Conservation (phyloP, 1,140 invertebrate genomes). For the Megalonaias nervosa region DNA sequence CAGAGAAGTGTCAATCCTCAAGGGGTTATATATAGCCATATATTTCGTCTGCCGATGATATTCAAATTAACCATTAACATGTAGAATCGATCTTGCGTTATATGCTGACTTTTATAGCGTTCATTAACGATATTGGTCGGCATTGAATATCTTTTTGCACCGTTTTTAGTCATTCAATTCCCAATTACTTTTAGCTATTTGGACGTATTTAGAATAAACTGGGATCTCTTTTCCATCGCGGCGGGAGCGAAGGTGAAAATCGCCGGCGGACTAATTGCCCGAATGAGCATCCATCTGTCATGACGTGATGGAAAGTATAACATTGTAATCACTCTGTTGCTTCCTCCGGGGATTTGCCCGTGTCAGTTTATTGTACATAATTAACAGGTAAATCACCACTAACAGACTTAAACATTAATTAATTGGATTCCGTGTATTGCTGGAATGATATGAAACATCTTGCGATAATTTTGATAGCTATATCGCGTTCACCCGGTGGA, state of each 20-base stretch:
- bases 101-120: slow-evolving; percentile 13
- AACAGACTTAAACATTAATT: slow-evolving; percentile 32
- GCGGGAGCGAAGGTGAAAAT: slow-evolving; percentile 25
- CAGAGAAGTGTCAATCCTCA: too few relatives aligned
- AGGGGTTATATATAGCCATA: too few relatives aligned
- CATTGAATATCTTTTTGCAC: slow-evolving; percentile 26
- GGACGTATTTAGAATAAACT: slow-evolving; percentile 9
- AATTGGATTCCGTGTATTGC: slow-evolving; percentile 12
- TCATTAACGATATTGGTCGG: slow-evolving; percentile 33
- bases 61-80: too few relatives aligned
- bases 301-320: slow-evolving; percentile 32
- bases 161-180: slow-evolving; percentile 26
- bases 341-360: slow-evolving; percentile 17
- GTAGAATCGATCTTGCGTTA: too few relatives aligned
- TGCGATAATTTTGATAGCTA: too few relatives aligned
- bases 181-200: slow-evolving; percentile 30
- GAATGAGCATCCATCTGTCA: slow-evolving; percentile 23
- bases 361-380: slow-evolving; percentile 32
- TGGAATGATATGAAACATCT: not conserved
- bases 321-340: slow-evolving; percentile 39
- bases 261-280: slow-evolving; percentile 33
- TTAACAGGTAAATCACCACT: slow-evolving; percentile 35
- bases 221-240: slow-evolving; percentile 24
- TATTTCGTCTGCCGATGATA: too few relatives aligned
- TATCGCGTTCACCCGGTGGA: too few relatives aligned